Conservation (phyloP, 2,888 invertebrate species). For the Stenchaetothrips biformis region DNA sequence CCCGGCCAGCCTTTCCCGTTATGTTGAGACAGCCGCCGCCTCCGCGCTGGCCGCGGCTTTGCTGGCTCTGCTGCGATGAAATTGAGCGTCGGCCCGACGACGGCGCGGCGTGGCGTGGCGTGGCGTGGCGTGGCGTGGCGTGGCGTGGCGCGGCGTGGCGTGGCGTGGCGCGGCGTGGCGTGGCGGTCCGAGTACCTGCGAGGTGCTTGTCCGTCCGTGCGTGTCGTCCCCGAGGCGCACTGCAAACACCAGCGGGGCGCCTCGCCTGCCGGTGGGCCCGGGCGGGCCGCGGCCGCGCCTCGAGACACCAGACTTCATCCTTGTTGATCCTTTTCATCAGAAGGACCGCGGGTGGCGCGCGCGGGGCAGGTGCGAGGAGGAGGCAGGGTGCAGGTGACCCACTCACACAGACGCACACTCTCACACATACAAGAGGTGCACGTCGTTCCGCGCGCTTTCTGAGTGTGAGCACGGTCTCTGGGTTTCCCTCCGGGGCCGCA, state of each 20-base stretch:
- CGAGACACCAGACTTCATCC: neutral
- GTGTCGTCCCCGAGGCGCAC: neutral
- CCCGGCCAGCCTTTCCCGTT: neutral
- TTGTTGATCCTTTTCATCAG: slow-evolving; percentile 20
- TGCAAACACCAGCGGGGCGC: slow-evolving; percentile 7
- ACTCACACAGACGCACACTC: too few relatives aligned
- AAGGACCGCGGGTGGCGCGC: neutral
- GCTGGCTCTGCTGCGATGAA: neutral
- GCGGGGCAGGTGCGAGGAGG: neutral
- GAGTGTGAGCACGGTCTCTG: neutral
- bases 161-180: neutral
- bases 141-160: neutral
- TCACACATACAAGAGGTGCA: neutral
- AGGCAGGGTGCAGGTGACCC: too few relatives aligned
- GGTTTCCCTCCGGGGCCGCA: neutral
- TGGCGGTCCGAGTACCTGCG: neutral
- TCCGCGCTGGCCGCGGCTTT: neutral
- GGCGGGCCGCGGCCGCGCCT: neutral
- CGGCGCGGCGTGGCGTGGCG: neutral
- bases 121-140: too few relatives aligned
- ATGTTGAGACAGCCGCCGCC: neutral
- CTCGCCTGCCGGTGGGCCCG: too few relatives aligned
- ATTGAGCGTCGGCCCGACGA: neutral
- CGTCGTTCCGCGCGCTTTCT: neutral
- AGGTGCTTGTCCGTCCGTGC: neutral